These are phyloP conservation scores for Elymnias hypermnestra DNA, from an alignment of 1,140 invertebrate species.

Conservation along the genomic window DNA sequence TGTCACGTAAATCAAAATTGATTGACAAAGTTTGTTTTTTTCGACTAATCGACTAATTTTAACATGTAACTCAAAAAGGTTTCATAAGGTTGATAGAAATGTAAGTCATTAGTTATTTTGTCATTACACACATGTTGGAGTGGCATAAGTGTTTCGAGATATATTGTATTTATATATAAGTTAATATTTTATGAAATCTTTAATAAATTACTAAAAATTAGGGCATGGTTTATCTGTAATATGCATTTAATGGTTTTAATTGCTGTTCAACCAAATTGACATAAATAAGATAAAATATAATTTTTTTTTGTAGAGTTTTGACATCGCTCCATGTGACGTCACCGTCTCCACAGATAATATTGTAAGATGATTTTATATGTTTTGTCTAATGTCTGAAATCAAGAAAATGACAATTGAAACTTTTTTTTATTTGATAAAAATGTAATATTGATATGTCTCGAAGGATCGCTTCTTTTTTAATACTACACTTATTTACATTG, in stretches of 20 bases:
- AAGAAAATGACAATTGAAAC: not conserved
- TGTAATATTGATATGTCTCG: not conserved
- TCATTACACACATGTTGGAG: not conserved
- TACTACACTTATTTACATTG: not conserved
- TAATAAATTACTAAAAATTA: constrained; percentile 6
- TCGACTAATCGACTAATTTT: constrained; percentile 10
- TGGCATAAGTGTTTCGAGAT: too few species aligned
- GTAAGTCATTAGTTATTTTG: not conserved
- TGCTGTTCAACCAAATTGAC: too few species aligned
- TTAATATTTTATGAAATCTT: constrained; percentile 15
- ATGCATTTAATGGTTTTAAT: not conserved
- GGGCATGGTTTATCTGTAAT: constrained; percentile 10
- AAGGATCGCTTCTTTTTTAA: not conserved
- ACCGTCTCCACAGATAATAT: constrained; percentile 13
- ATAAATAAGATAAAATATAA: constrained; percentile 14
- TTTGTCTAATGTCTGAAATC: too few species aligned
- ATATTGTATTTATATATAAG: too few species aligned
- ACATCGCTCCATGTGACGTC: constrained; percentile 12
- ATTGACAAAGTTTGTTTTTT: constrained; percentile 13
- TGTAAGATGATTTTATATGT: not conserved
- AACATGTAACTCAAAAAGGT: constrained; percentile 10
- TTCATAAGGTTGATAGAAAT: constrained; percentile 12
- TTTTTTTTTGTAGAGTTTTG: constrained; percentile 16
- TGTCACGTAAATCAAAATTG: constrained; percentile 7
- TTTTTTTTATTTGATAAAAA: not conserved